Conservation (phyloP, 2,113 vertebrate genomes). For the Passer domesticus region DNA sequence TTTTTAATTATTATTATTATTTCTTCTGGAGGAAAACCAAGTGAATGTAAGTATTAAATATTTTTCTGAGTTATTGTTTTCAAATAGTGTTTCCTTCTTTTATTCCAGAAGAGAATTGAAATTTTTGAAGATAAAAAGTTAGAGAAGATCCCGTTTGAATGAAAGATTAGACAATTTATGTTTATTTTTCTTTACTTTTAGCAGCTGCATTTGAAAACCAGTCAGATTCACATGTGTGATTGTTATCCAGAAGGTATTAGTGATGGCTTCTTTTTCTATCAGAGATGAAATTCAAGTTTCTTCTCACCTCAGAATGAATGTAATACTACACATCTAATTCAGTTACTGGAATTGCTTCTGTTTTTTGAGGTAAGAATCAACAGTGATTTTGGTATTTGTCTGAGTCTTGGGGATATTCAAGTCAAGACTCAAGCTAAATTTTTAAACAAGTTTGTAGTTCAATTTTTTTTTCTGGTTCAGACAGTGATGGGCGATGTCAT, state of each 20-base stretch:
- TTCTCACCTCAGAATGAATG: neutral
- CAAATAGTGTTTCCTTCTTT: neutral
- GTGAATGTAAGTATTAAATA: neutral
- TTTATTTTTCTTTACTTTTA: neutral
- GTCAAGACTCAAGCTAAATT: neutral
- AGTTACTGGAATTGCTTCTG: neutral
- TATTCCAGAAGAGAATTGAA: neutral
- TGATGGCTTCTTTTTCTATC: neutral
- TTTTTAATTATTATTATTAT: neutral
- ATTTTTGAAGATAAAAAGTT: neutral
- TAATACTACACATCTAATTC: neutral
- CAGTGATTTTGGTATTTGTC: neutral
- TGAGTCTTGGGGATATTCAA: neutral
- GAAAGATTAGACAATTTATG: neutral
- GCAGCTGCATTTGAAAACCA: neutral
- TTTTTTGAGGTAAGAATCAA: neutral
- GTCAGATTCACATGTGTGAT: neutral
- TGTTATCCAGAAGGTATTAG: neutral
- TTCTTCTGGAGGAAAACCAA: neutral
- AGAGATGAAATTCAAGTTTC: neutral
- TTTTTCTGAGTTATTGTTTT: neutral
- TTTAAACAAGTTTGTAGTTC: neutral
- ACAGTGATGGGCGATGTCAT: neutral
- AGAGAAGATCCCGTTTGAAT: neutral
- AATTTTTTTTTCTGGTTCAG: neutral